Conservation (phyloP, 2,888 invertebrate species). For the Chouioia cunea region DNA sequence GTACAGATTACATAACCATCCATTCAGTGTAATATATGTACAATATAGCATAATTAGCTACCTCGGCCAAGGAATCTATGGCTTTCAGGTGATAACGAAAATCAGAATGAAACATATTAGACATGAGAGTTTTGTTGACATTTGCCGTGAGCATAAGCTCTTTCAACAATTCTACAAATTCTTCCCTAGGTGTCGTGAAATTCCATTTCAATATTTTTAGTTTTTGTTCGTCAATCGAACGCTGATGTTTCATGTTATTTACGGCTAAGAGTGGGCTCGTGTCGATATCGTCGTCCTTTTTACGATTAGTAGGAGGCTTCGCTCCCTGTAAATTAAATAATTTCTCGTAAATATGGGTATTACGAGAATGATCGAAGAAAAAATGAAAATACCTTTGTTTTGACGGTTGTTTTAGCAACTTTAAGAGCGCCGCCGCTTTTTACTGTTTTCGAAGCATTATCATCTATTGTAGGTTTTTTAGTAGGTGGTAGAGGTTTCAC, state of each 20-base stretch:
- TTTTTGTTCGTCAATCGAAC: conserved; percentile 94
- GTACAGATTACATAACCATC: neutral
- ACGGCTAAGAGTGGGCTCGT: conserved; percentile 76
- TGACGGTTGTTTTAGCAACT: conserved; percentile 69
- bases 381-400: conserved; percentile 70
- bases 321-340: conserved; percentile 45
- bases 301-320: conserved; percentile 70
- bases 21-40: neutral
- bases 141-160: conserved; percentile 92
- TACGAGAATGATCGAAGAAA: neutral
- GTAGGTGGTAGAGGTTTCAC: conserved; percentile 79
- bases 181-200: conserved; percentile 91
- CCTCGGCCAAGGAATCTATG: conserved; percentile 87
- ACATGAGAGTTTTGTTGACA: conserved; percentile 87
- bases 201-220: conserved; percentile 95
- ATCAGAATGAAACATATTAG: conserved; percentile 95
- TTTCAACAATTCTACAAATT: conserved; percentile 92
- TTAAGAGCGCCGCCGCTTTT: conserved; percentile 72
- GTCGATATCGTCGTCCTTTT: conserved; percentile 90
- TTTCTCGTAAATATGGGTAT: neutral
- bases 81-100: conserved; percentile 95
- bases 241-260: conserved; percentile 91
- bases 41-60: conserved; percentile 49
- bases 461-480: conserved; percentile 72
- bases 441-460: conserved; percentile 70